phyloP scores from a whole-genome alignment of 2,113 vertebrate genomes.

The Paraplagusia blochii region DNA sequence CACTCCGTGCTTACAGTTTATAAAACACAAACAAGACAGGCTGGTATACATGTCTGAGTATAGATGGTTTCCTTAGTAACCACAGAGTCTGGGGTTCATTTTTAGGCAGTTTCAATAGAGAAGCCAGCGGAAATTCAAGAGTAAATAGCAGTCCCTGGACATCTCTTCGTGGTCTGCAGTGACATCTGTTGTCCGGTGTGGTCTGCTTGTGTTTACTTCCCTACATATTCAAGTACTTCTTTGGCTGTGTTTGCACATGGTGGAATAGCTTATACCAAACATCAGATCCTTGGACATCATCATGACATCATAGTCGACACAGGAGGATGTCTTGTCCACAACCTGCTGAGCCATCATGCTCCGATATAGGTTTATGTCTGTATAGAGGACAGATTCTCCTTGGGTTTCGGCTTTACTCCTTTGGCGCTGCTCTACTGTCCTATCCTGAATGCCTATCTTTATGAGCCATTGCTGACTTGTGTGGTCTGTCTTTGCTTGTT shows the following conservation, averaged over 20 bases:
- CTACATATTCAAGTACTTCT: slow-evolving; percentile 80
- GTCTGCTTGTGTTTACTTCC: slow-evolving; percentile 63
- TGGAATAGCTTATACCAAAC: slow-evolving; percentile 78
- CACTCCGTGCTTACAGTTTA: slow-evolving; percentile 70
- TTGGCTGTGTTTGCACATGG: slow-evolving; percentile 68
- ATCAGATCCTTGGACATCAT: slow-evolving; percentile 64
- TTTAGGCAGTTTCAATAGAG: slow-evolving; percentile 59
- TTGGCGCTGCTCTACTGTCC: slow-evolving; percentile 51
- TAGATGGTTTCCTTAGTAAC: slow-evolving; percentile 60
- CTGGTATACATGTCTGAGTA: slow-evolving; percentile 62
- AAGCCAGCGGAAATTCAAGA: slow-evolving; percentile 67
- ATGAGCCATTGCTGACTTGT: slow-evolving; percentile 56
- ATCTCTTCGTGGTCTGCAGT: slow-evolving; percentile 67
- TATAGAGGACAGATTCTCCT: slow-evolving; percentile 38
- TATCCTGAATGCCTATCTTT: slow-evolving; percentile 49
- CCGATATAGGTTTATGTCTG: slow-evolving; percentile 64
- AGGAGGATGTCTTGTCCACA: slow-evolving; percentile 49
- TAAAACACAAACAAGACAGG: slow-evolving; percentile 69
- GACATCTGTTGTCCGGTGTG: too few species aligned
- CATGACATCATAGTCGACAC: slow-evolving; percentile 47
- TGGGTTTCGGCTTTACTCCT: slow-evolving; percentile 63
- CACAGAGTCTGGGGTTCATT: slow-evolving; percentile 63
- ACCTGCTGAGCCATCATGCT: slow-evolving; percentile 65
- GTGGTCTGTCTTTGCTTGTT: slow-evolving; percentile 47
- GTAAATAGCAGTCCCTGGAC: slow-evolving; percentile 72